These are phyloP conservation scores for Nothobranchius kuhntae DNA, from an alignment of 2,113 vertebrate genomes.

Conservation along the genomic window DNA sequence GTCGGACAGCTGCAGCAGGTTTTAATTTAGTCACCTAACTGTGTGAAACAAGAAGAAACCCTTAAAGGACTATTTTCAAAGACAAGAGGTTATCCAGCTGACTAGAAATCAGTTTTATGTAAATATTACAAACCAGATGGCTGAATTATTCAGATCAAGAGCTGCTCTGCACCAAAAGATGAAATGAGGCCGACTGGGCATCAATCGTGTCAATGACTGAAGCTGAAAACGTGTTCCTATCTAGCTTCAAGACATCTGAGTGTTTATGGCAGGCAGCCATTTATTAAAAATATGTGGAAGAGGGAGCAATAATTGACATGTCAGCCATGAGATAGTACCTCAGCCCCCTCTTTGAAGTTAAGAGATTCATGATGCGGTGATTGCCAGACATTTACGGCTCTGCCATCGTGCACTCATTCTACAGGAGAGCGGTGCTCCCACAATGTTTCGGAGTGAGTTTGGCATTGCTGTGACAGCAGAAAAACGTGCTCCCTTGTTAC, in stretches of 20 bases:
- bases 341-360: conserved; percentile 43
- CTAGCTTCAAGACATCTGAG: conserved; percentile 31
- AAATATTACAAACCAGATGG: no score
- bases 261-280: conserved; percentile 53
- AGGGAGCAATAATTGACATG: conserved; percentile 62
- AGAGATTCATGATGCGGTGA: conserved; percentile 63
- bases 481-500: background rate
- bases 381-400: conserved; percentile 49
- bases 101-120: no score
- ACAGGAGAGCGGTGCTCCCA: conserved; percentile 9
- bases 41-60: no score
- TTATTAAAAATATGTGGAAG: conserved; percentile 32
- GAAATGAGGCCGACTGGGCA: conserved; percentile 32
- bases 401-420: conserved; percentile 22
- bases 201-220: conserved; percentile 38
- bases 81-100: no score
- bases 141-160: conserved; percentile 50
- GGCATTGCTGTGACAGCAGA: background rate
- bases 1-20: conserved; percentile 53
- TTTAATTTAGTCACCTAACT: background rate
- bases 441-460: background rate
- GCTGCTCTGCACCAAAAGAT: conserved; percentile 30
- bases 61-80: no score
- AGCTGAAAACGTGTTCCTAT: conserved; percentile 36
- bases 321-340: conserved; percentile 59